Evolutionary conservation across 2,888 invertebrate genomes (phyloP).

Genomic region (Odontocerum albicorne): DNA sequence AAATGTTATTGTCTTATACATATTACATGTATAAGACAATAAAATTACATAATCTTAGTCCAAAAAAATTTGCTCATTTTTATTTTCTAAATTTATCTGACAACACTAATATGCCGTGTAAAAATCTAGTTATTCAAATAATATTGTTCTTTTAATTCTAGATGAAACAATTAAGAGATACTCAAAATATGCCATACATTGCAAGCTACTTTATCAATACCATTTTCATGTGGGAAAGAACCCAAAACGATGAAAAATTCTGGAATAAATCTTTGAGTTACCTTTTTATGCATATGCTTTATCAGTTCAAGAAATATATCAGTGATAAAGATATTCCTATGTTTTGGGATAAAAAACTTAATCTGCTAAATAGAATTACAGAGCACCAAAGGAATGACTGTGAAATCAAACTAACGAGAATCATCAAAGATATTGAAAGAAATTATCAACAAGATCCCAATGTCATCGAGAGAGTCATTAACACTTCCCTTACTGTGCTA

Average conservation of each 20-base stretch:
- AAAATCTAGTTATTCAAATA: too few relatives aligned
- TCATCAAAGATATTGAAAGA: slow-evolving; percentile 2
- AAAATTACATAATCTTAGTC: too few relatives aligned
- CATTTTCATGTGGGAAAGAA: slow-evolving; percentile 16
- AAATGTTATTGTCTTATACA: too few relatives aligned
- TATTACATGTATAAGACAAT: too few relatives aligned
- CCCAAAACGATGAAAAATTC: not conserved
- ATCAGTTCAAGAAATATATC: not conserved
- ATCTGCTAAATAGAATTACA: slow-evolving; percentile 4
- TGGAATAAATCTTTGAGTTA: slow-evolving; percentile 9
- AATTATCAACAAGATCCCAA: slow-evolving; percentile 1
- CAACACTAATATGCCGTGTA: not conserved
- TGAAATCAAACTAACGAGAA: not conserved
- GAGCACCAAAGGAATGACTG: not conserved
- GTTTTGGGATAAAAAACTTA: slow-evolving; percentile 9
- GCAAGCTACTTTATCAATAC: slow-evolving; percentile 19
- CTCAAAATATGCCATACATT: slow-evolving; percentile 3
- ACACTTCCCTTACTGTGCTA: too few relatives aligned
- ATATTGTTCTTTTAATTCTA: too few relatives aligned
- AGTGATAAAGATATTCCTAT: not conserved
- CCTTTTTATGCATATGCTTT: slow-evolving; percentile 13
- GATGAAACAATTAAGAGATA: slow-evolving; percentile 15
- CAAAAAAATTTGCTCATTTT: slow-evolving; percentile 1
- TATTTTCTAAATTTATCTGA: not conserved
- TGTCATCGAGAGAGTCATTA: not conserved